Evolutionary conservation across 2,113 vertebrate species (phyloP), one percentile per base, ranked within the genome.

Genomic region (Charina bottae): DNA sequence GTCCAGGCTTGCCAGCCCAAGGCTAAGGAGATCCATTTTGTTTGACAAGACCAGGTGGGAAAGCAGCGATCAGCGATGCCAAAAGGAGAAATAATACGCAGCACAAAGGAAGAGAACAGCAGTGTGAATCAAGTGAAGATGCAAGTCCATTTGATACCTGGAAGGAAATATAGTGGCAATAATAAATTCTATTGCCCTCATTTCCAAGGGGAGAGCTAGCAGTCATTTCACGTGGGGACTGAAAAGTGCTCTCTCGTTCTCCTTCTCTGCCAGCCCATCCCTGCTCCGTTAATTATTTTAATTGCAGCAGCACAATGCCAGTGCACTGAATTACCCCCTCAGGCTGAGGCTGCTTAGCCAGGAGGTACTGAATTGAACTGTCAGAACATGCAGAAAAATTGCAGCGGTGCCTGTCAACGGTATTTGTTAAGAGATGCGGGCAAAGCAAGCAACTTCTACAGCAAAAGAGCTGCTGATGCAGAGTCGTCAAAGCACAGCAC

Each of bases 251-350:
- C 87, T 88, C 90, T 37, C 37, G 21, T 68, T 58, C 72, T 59
- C 72, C 85, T 26, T 55, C 59, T 37, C 42, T 96, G 96, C 97
- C 97, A 97, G 95, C 95, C 97, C 96, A 96, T 96, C 98, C 97
- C 97, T 95, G 72, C 97, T 97, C 97, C 97, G 98, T 98, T 98
- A 98, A 99, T 99, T 98, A 99, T 99, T 99, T 98, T 99, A 99
- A 99, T 99, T 99, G 98, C 97, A 97, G 96, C 95, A 96, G 91
- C 94, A 96, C 96, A 96, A 97, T 97, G 97, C 98, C 98, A 98
- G 97, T 96, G 97, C 97, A 94, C 96, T 96, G 95, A 98, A 96
- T 97, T 97, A 97, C 96, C 96, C 97, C 97, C 97, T 97, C 95
- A 98, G 98, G 97, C 97, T 97, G 95, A 95, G 97, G 96, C 96